Conservation (phyloP, 1,140 invertebrate genomes). For the Acyrthosiphon pisum region DNA sequence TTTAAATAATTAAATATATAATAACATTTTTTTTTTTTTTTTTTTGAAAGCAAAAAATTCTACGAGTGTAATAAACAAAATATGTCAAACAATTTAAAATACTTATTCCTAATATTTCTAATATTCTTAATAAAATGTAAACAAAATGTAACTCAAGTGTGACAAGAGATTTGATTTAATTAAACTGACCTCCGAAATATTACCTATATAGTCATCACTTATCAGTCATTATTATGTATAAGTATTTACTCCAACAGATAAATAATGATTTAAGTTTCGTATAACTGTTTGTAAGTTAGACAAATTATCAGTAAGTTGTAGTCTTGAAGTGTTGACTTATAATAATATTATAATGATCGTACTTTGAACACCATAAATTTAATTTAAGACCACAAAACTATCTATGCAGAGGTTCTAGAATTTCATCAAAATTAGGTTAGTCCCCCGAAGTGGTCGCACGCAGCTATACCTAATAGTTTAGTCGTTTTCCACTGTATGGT, state of each 20-base stretch:
- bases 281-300: not conserved
- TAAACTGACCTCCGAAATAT: too few relatives aligned
- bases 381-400: not conserved
- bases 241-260: not conserved
- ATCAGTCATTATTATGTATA: not conserved
- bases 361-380: not conserved
- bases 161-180: too few relatives aligned
- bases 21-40: too few relatives aligned
- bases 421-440: not conserved
- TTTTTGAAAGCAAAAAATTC: too few relatives aligned
- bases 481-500: not conserved
- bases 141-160: too few relatives aligned
- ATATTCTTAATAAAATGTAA: too few relatives aligned
- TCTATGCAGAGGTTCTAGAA: not conserved
- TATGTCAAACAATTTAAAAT: too few relatives aligned
- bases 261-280: not conserved
- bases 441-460: too few relatives aligned
- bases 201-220: too few relatives aligned
- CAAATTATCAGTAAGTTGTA: not conserved
- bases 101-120: too few relatives aligned
- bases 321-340: not conserved
- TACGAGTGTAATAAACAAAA: too few relatives aligned
- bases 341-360: not conserved
- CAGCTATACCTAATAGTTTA: not conserved
- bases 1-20: too few relatives aligned